These are phyloP conservation scores for Cercopithecus diana DNA, from an alignment of 2,797 vertebrate species.

Conservation along the genomic window DNA sequence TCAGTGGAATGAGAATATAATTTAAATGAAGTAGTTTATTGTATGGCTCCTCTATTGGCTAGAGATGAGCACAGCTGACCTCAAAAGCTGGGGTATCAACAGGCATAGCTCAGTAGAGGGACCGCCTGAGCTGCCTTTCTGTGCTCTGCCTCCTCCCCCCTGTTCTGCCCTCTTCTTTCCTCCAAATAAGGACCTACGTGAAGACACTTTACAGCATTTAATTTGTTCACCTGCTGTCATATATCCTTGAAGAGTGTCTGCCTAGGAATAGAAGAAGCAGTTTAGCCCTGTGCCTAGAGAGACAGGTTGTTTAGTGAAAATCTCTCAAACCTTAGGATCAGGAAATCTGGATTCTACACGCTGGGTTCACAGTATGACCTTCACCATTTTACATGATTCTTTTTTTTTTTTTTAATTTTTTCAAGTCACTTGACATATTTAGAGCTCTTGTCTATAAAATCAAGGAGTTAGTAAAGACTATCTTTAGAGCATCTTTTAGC, in stretches of 20 bases:
- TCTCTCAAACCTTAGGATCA: background rate
- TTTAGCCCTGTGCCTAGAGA: constrained; percentile 1
- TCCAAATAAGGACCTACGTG: background rate
- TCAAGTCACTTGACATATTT: constrained; percentile 25
- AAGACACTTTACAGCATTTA: constrained; percentile 4
- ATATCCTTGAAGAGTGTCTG: constrained; percentile 52
- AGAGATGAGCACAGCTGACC: constrained; percentile 46
- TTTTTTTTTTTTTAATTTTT: background rate
- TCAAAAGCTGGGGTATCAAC: constrained; percentile 18
- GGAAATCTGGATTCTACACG: background rate
- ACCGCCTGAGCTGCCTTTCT: background rate
- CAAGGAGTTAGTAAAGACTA: background rate
- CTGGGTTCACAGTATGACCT: background rate
- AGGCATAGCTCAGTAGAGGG: background rate
- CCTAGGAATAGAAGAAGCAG: constrained; percentile 59
- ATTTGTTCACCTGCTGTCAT: constrained; percentile 50
- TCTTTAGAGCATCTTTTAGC: background rate
- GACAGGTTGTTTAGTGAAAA: constrained; percentile 47
- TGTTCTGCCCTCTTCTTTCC: background rate
- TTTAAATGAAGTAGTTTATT: constrained; percentile 73
- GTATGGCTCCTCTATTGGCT: constrained; percentile 9
- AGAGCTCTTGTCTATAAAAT: constrained; percentile 36
- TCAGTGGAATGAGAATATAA: constrained; percentile 65
- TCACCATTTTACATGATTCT: constrained; percentile 7
- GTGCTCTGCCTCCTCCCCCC: background rate